Evolutionary conservation across 2,797 vertebrate species (phyloP).

Genomic region (Sciurus carolinensis): DNA sequence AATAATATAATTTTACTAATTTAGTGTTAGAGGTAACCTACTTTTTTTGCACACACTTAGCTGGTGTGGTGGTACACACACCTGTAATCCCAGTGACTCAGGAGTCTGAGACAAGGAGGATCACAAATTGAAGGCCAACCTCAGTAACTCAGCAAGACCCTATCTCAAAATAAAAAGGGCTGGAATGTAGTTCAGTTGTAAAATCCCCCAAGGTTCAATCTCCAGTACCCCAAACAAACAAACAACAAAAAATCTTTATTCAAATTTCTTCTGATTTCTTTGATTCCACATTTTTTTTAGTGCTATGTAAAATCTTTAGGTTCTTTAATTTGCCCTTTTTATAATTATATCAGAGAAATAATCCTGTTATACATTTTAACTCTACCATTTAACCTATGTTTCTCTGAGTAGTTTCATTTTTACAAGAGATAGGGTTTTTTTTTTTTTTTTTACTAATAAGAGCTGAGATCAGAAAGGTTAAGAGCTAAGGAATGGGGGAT

Average conservation of each 20-base stretch:
- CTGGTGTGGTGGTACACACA: no score
- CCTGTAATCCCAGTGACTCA: no score
- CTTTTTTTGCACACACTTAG: slow-evolving; percentile 26
- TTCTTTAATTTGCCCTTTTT: slow-evolving; percentile 17
- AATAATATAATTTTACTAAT: slow-evolving; percentile 15
- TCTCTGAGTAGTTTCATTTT: not conserved
- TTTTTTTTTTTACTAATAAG: not conserved
- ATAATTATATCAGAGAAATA: not conserved
- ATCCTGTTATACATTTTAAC: not conserved
- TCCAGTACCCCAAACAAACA: no score
- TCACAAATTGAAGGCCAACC: no score
- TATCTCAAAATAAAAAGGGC: no score
- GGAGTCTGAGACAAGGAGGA: no score
- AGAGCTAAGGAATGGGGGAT: not conserved
- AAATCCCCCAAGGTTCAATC: no score
- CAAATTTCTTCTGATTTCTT: not conserved
- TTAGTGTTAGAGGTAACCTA: not conserved
- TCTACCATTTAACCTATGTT: not conserved
- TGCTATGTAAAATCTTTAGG: slow-evolving; percentile 3
- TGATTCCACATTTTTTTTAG: not conserved
- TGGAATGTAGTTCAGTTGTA: no score
- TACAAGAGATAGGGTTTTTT: slow-evolving; percentile 14
- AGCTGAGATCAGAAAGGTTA: not conserved
- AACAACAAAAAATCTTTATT: not conserved
- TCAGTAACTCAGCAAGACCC: no score